Evolutionary conservation across 2,113 vertebrate genomes (phyloP), one percentile per base, ranked within the genome.

Genomic region (Saguinus imperator): DNA sequence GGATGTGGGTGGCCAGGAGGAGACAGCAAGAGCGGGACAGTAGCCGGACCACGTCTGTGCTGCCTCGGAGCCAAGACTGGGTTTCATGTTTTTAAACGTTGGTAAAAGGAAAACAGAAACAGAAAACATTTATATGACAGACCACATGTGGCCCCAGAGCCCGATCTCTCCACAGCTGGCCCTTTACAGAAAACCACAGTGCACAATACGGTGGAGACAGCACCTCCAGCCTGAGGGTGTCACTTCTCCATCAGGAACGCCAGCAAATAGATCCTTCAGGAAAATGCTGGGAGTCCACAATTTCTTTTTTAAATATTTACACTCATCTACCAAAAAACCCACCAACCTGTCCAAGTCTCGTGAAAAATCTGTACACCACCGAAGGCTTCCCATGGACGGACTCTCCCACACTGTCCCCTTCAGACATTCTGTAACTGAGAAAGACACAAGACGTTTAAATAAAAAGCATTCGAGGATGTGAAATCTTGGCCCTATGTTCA

Each of bases 351-450:
- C 99, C 99, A 55, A 99, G 98, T 85, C 99, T 98, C 82, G 99
- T 99, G 98, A 99, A 99, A 98, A 99, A 99, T 96, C 99, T 98
- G 98, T 98, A 99, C 92, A 99, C 98, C 98, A 99, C 98, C 2
- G 99, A 99, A 94, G 99, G 98, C 95, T 99, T 99, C 98, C 99
- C 99, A 98, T 99, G 99, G 98, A 99, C 99, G 77, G 99, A 99
- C 86, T 99, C 99, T 94, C 99, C 99, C 98, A 98, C 98, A 86
- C 99, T 99, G 99, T 99, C 99, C 97, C 99, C 99, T 99, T 99
- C 99, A 98, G 99, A 99, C 99, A 99, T 99, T 98, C 99, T 99
- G 98, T 95, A 98, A 98, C 98, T 98, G 97, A 98, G 97, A 57
- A 94, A 87, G 23, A 89, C 82, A 76, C 82, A 37, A 50, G 17